Conservation (phyloP, 2,797 vertebrate species). For the Chelidonichthys spinosus region DNA sequence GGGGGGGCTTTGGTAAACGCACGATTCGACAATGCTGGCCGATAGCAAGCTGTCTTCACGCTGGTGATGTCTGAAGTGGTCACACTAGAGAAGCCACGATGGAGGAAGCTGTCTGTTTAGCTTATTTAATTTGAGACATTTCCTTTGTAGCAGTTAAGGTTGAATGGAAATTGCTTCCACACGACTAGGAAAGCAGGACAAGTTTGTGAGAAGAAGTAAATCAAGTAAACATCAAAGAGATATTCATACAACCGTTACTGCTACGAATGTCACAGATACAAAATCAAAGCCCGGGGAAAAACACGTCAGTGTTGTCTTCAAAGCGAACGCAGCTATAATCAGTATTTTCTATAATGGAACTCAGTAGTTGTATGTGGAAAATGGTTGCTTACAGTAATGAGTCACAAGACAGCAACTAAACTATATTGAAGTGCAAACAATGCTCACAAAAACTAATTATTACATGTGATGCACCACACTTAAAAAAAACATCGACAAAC, state of each 20-base stretch:
- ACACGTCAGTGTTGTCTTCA: background rate
- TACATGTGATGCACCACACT: background rate
- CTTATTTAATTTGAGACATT: background rate
- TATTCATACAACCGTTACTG: background rate
- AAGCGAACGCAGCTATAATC: background rate
- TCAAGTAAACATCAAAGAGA: background rate
- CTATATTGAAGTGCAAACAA: background rate
- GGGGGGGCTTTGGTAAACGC: background rate
- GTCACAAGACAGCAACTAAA: no score
- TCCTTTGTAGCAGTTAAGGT: background rate
- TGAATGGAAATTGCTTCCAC: background rate
- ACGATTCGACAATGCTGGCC: background rate
- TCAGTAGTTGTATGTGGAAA: background rate
- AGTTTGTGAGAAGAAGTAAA: background rate
- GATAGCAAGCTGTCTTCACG: background rate
- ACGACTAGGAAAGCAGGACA: background rate
- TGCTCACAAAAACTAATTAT: background rate
- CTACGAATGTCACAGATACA: background rate
- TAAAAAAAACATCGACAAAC: background rate
- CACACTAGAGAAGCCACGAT: background rate
- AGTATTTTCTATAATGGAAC: background rate
- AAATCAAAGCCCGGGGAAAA: background rate
- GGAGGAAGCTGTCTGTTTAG: background rate
- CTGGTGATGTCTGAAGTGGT: background rate
- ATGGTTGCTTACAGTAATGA: background rate